Percentiles rank a stretch among this genome's conserved stretches.
Conservation (phyloP, 1,140 invertebrate species). For the Drosophila seguyi region DNA sequence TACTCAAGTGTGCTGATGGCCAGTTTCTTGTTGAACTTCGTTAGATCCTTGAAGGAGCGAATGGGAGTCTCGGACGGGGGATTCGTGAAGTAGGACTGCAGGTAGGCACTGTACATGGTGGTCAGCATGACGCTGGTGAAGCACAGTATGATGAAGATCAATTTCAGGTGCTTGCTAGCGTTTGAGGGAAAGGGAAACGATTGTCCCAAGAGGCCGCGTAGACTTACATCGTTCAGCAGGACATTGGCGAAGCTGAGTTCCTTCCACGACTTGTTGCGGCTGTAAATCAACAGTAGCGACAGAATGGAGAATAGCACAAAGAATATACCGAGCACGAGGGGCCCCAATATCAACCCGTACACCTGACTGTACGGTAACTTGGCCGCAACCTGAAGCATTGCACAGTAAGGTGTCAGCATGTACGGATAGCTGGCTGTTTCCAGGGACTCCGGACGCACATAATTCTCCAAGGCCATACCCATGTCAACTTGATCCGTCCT, state of each 20-base stretch:
- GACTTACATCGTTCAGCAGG: constrained; percentile 57
- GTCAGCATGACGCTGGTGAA: constrained; percentile 48
- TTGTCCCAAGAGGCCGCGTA: constrained; percentile 67
- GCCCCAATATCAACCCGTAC: constrained; percentile 38
- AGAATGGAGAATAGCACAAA: constrained; percentile 38
- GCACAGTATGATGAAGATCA: constrained; percentile 38
- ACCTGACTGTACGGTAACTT: constrained; percentile 35
- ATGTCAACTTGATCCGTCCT: constrained; percentile 41
- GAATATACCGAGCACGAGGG: constrained; percentile 17
- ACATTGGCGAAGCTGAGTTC: constrained; percentile 28
- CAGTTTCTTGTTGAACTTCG: constrained; percentile 11
- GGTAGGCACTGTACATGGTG: constrained; percentile 60
- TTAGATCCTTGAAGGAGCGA: constrained; percentile 27
- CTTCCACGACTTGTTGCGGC: constrained; percentile 26
- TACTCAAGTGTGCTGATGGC: background rate
- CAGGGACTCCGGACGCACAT: background rate
- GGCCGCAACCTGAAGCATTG: constrained; percentile 52
- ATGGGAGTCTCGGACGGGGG: constrained; percentile 34
- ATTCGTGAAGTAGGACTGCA: constrained; percentile 45
- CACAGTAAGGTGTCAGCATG: constrained; percentile 32
- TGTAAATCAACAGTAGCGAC: constrained; percentile 52
- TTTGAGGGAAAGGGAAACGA: constrained; percentile 42
- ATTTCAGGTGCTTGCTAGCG: constrained; percentile 29
- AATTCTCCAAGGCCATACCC: constrained; percentile 1
- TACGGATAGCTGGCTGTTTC: constrained; percentile 46